Evolutionary conservation across 2,888 invertebrate species (phyloP), one percentile per base, ranked within the genome.

Genomic region (Lithophane semibrunnea): DNA sequence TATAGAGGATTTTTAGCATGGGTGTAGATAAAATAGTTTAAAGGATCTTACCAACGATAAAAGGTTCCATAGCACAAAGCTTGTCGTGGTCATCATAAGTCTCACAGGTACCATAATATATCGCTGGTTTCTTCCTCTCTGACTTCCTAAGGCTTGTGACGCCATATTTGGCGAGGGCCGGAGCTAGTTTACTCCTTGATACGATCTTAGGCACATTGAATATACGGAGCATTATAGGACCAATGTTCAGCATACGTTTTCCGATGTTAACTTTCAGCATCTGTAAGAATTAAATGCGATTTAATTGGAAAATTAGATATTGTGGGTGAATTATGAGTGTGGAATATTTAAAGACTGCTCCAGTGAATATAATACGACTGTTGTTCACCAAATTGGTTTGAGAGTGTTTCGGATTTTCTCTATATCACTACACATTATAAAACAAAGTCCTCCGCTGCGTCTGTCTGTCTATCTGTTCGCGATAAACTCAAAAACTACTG

Each of bases 161-260:
- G 1, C 90, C 91, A 64, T 84, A 84, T 0, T 80, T 12, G n/a
- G 77, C 79, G 3, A 94, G 86, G 74, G 86, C 90, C 0, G 77
- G 58, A 1, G 86, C 86, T 0, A 94, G 54, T 0, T 58, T 73
- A 0, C 24, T 49, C 10, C 77, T 78, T 0, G 69, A 81, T 1
- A 91, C 86, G 2, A 66, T 54, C 68, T 88, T 90, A 3, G 90
- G 89, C 0, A 16, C 3, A 0, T 75, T 77, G 77, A 84, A 89
- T 37, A 94, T 83, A 0, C 94, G 89, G 5, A 94, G 9, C 3
- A 75, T 13, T 1, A 93, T 87, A 0, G 86, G 88, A 0, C 63
- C 83, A 0, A 90, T 64, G 72, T 92, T 86, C 3, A 92, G 58
- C 0, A 93, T 42, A 0, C 94, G 92, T 64, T 91, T 93, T 0